Base-by-base conservation (phyloP, 2,797 vertebrate genomes). In the Cynodonichthys magdalenae region DNA sequence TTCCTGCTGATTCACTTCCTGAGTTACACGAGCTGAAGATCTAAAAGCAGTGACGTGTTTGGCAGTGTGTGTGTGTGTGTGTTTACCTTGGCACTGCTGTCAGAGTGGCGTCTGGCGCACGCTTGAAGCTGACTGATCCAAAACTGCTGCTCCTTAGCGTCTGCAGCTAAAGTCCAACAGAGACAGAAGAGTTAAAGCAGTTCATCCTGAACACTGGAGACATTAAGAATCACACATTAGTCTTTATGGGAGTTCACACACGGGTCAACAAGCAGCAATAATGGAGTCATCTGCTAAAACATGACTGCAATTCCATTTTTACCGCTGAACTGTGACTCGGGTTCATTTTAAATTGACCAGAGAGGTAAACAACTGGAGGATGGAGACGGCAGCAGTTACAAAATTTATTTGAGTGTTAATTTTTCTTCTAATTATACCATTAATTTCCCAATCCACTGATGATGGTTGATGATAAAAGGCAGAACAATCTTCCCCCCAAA, bases 111-210 rank as follows among this genome's bases (percentile, higher is more conserved):
- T 82, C 95, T 96, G 92, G 95, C 94, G 90, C 96, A 98, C 52
- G 95, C 93, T 81, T 95, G 96, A 68, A 99, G 95, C 82, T 96
- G 96, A 90, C 83, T 95, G 90, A 98, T 95, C 97, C 97, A 99
- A 63, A 95, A 94, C 68, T 97, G 95, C 85, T 95, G 96, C 88
- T 99, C 96, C 79, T 94, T 97, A 68, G 94, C 92, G 80, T 98
- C 96, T 28, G 94, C 89, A 63, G 97, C 97, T 99, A 34, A 7
- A 34, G 8, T 24, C 24, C 61, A 74, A 59, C 73, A 46, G 14
- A 80, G 49, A 63, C 0, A 68, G 18, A 67, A 7, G 66, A n/a
- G 27, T 59, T 14, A 76, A 65, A 17, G 10, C 10, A 5, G 63
- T 53, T 20, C 34, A 52, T 59, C 31, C 34, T 42, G 45, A 15